A percentile compares a stretch with the other conserved stretches of the same genome.
Conservation (phyloP, 2,888 invertebrate genomes). For the Escarpia spicata region DNA sequence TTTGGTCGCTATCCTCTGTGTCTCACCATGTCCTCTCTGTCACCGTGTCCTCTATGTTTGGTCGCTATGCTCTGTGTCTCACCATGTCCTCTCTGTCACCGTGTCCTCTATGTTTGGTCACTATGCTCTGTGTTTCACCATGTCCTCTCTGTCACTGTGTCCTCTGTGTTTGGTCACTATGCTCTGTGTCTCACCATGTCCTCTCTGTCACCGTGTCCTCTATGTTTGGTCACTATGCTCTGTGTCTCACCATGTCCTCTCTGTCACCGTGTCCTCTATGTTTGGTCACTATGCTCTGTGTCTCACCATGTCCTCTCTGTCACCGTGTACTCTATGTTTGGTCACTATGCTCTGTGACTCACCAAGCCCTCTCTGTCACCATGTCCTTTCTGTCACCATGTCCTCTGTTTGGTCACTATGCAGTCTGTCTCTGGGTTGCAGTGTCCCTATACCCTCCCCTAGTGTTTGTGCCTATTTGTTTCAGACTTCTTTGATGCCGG, state of each 20-base stretch:
- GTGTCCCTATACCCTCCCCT: not conserved
- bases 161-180: too few relatives aligned
- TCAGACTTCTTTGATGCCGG: slow-evolving; percentile 37
- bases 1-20: too few relatives aligned
- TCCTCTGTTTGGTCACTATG: not conserved
- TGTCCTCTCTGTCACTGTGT: too few relatives aligned
- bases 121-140: too few relatives aligned
- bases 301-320: not conserved
- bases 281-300: not conserved
- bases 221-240: not conserved
- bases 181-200: not conserved
- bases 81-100: too few relatives aligned
- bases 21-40: too few relatives aligned
- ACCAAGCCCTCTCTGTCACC: not conserved
- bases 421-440: not conserved
- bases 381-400: not conserved
- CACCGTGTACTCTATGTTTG: not conserved
- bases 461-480: not conserved
- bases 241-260: not conserved
- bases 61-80: too few relatives aligned
- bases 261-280: not conserved
- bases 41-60: too few relatives aligned
- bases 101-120: too few relatives aligned
- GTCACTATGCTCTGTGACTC: not conserved
- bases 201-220: not conserved